These are phyloP conservation scores for Zaprionus vittiger DNA, from an alignment of 1,140 invertebrate species.

Conservation along the genomic window DNA sequence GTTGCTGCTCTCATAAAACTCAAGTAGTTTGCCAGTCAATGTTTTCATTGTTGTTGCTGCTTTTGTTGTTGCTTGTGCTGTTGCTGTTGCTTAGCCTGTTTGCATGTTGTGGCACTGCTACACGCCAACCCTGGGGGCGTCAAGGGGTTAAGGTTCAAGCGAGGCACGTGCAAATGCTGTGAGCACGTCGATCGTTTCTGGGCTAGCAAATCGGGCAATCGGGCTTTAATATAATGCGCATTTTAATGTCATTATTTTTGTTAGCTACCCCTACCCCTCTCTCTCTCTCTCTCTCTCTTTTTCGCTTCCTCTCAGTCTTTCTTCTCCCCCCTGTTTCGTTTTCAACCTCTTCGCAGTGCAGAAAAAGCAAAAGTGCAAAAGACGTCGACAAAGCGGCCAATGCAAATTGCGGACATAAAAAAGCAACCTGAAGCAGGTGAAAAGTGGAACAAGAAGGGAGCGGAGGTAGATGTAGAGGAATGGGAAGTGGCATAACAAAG, in stretches of 20 bases:
- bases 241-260: constrained; percentile 76
- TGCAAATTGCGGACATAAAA: constrained; percentile 58
- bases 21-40: constrained; percentile 67
- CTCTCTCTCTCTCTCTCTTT: constrained; percentile 14
- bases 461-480: not conserved
- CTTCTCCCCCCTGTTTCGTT: not conserved
- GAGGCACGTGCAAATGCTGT: constrained; percentile 56
- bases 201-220: constrained; percentile 45
- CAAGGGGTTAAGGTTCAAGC: constrained; percentile 70
- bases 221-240: constrained; percentile 68
- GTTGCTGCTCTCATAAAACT: constrained; percentile 66
- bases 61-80: constrained; percentile 58
- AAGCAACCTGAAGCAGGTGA: constrained; percentile 37
- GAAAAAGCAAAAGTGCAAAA: constrained; percentile 65
- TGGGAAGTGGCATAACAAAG: not conserved
- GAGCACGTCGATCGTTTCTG: constrained; percentile 18
- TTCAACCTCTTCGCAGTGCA: constrained; percentile 1
- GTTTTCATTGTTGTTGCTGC: constrained; percentile 51
- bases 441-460: not conserved
- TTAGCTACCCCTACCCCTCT: not conserved
- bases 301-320: not conserved
- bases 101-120: constrained; percentile 41
- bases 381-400: constrained; percentile 52
- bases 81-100: constrained; percentile 40
- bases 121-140: constrained; percentile 43